Conservation (phyloP, 2,797 vertebrate genomes). For the Pangasius mekongensis region DNA sequence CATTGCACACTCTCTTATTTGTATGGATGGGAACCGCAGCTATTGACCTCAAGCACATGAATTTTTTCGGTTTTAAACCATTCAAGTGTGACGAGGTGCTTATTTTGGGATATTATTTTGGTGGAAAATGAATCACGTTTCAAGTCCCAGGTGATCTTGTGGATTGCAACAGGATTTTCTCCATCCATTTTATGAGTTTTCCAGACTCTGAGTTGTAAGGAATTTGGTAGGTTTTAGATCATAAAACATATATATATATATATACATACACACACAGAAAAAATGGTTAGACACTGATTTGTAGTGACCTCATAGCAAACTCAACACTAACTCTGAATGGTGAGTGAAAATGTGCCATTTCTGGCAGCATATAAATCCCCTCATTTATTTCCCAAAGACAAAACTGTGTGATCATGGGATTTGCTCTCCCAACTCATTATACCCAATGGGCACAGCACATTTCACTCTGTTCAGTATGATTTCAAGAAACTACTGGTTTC, state of each 20-base stretch:
- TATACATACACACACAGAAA: no score
- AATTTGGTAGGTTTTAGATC: background rate
- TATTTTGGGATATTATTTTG: background rate
- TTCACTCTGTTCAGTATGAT: background rate
- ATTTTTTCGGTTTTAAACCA: background rate
- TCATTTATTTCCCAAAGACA: no score
- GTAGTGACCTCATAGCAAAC: background rate
- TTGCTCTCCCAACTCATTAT: no score
- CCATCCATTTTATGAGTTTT: background rate
- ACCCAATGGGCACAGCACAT: no score
- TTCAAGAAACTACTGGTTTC: background rate
- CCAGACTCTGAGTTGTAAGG: background rate
- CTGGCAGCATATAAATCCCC: no score
- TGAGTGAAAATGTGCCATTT: no score
- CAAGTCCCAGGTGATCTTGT: background rate
- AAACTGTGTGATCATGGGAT: no score
- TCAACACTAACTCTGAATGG: no score
- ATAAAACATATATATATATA: background rate
- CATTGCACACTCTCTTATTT: background rate
- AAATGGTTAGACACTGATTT: background rate
- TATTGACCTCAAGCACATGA: background rate
- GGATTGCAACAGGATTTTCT: background rate
- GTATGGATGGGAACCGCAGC: background rate
- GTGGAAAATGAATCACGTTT: background rate
- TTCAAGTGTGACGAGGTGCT: background rate